Base-by-base conservation (phyloP, 2,113 vertebrate species). In the Loxodonta africana region DNA sequence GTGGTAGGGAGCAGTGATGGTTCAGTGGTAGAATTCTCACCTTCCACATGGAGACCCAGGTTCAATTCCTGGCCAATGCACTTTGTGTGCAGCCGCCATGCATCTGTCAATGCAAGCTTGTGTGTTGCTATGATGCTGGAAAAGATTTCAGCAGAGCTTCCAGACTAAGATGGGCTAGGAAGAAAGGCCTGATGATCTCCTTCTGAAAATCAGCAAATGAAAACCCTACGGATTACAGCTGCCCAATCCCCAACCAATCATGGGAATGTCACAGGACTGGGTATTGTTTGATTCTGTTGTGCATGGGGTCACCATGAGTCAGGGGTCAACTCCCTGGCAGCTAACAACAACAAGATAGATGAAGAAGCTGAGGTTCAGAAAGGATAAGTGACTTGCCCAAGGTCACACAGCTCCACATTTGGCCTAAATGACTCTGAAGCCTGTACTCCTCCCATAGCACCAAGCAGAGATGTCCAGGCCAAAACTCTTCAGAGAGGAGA, bases 391-490 rank as follows among this genome's bases (percentile, higher is more conserved):
- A 94, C 30, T 78, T 48, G n/a, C 3, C 46, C 48, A 6, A n/a
- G 95, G 53, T 41, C 91, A 88, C 94, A 51, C 26, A 96, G 78
- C 28, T 46, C 67, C 71, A 60, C 41, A 6, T 25, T 84, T 23
- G 10, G 51, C 73, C 18, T 33, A 20, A 62, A 21, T n/a, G 65
- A 83, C 74, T 8, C 57, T 48, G 30, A 78, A 62, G 46, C 8
- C 11, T 33, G 2, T 3, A 5, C 12, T 69, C 48, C 48, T 30
- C n/a, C 44, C 18, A 73, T n/a, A 28, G 8, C 28, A 25, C 30
- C 2, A 0, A 5, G 37, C 2, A 73, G 30, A 60, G 33, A 9
- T 0, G 1, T 57, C 44, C 46, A 37, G 37, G 6, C 37, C 63
- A 41, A 63, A 37, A 53, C 2, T 95, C 69, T 76, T 89, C 20